Evolutionary conservation across 2,797 vertebrate genomes (phyloP).

Genomic region (Podarcis lilfordi): DNA sequence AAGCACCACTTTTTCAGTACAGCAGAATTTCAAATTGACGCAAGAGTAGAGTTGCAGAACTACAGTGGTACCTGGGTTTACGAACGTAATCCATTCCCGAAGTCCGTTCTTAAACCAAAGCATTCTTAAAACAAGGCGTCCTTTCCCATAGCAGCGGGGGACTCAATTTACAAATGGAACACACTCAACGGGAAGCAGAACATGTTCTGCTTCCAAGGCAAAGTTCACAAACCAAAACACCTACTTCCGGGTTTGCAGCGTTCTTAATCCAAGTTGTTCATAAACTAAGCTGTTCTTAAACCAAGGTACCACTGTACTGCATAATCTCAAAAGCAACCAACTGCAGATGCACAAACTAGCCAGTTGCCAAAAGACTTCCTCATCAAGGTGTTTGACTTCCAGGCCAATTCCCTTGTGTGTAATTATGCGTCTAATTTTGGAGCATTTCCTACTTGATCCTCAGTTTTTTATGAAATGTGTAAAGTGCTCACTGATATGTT

Average conservation of each 20-base stretch:
- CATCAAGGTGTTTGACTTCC: not conserved
- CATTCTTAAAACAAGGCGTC: too few species aligned
- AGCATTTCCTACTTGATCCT: not conserved
- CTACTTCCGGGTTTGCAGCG: too few species aligned
- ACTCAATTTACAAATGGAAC: too few species aligned
- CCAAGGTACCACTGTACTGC: too few species aligned
- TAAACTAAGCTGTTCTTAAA: too few species aligned
- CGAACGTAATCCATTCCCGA: too few species aligned
- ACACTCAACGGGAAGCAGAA: too few species aligned
- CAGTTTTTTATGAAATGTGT: not conserved
- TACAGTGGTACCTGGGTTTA: not conserved
- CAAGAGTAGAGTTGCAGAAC: not conserved
- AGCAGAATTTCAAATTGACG: not conserved
- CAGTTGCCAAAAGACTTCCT: not conserved
- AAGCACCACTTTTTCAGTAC: conserved; percentile 50
- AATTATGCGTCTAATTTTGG: not conserved
- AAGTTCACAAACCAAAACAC: too few species aligned
- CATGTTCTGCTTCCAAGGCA: too few species aligned
- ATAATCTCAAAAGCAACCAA: not conserved
- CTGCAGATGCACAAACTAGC: not conserved
- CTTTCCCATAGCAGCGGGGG: too few species aligned
- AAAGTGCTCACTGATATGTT: not conserved
- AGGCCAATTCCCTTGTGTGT: not conserved
- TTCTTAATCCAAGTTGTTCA: too few species aligned
- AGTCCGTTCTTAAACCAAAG: too few species aligned